Evolutionary conservation across 2,888 invertebrate species (phyloP).

Genomic region (Papilio elwesi): DNA sequence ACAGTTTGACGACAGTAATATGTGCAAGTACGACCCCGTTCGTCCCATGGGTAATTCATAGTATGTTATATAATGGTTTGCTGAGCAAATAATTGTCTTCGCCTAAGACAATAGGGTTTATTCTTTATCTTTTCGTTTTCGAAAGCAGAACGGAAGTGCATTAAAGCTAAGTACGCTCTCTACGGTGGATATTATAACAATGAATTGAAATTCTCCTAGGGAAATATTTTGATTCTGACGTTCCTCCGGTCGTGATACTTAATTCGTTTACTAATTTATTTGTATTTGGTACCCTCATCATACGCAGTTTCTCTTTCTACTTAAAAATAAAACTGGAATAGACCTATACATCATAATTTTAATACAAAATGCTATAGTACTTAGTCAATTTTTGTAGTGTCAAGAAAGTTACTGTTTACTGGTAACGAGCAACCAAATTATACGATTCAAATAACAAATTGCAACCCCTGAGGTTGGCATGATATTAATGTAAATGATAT

Average conservation of each 20-base stretch:
- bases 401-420: background rate
- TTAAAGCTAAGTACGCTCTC: conserved; percentile 1
- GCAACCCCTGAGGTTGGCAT: background rate
- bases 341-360: too few relatives aligned
- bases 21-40: background rate
- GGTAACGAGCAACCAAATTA: background rate
- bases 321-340: too few relatives aligned
- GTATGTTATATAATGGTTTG: background rate
- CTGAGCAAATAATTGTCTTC: background rate
- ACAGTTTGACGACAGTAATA: background rate
- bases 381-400: too few relatives aligned
- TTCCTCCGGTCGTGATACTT: too few relatives aligned
- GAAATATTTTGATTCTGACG: too few relatives aligned
- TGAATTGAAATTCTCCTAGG: too few relatives aligned
- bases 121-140: background rate
- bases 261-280: too few relatives aligned
- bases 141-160: background rate
- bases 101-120: background rate
- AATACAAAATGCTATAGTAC: too few relatives aligned
- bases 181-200: background rate
- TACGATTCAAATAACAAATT: background rate
- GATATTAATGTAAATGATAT: background rate
- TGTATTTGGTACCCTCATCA: too few relatives aligned
- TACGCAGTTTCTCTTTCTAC: too few relatives aligned
- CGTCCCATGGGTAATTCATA: background rate